Base-by-base conservation (phyloP, 1,140 invertebrate genomes). In the Ips nitidus region DNA sequence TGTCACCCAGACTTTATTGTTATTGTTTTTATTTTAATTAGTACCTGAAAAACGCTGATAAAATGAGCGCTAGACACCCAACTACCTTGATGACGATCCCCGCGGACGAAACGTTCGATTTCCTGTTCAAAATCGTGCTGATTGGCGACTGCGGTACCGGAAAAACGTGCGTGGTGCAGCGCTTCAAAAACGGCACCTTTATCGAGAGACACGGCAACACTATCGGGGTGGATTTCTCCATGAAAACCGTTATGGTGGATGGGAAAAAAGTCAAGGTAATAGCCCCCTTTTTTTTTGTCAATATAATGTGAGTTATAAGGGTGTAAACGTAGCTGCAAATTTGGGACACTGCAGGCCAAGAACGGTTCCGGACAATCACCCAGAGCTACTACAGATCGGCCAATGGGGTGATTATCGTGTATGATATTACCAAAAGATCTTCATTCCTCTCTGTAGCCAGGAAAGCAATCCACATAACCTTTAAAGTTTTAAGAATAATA, bases 171-270 rank as follows among this genome's bases (percentile, higher is more conserved):
- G 90, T 95, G 73, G 92, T 97, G 52, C 94, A 97, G 81, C 87
- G 94, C 69, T 94, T 98, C 81, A 95, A 94, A 81, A 93, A 93
- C 64, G 95, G 95, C 69, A 95, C 92, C 70, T 98, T 94, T 79
- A 90, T 95, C 66, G 94, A 97, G 83, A 87, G 90, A 75, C 94
- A 97, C 81, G 94, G 93, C 37, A 96, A 93, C 78, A 97, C 95
- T 39, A 97, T 98, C 76, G 95, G 95, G 58, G 95, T 98, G 40
- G 95, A 98, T 83, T 98, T 97, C 83, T 96, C 94, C 66, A 97
- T 97, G 94, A 97, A 97, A 87, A 97, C 94, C 38, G 86, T 98
- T 4, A 85, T 91, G 64, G 89, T 98, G 56, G 94, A 97, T 82
- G 92, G 91, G 8, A 97, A 97, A 83, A 90, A 90, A 84, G 90